Conservation (phyloP, 2,113 vertebrate genomes). For the Alces alces region DNA sequence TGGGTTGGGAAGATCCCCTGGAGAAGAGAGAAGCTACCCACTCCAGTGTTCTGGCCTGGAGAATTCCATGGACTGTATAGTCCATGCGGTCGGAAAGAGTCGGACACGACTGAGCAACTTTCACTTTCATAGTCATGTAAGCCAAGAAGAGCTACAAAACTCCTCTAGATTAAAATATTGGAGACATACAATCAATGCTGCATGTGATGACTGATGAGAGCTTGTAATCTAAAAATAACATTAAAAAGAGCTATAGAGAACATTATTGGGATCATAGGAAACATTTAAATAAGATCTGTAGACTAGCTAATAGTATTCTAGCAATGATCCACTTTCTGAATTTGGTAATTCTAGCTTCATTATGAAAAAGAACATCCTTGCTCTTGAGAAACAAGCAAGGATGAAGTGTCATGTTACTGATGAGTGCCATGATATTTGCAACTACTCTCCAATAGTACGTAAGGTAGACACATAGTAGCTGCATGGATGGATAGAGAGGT, state of each 20-base stretch:
- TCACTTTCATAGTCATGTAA: background rate
- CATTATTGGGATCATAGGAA: background rate
- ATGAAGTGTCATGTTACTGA: background rate
- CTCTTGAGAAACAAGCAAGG: background rate
- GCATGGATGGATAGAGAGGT: background rate
- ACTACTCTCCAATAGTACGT: background rate
- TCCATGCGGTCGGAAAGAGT: background rate
- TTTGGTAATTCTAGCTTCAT: background rate
- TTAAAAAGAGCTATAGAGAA: background rate
- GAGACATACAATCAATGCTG: background rate
- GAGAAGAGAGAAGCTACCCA: background rate
- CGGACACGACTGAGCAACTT: fast-evolving
- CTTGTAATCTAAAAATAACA: background rate
- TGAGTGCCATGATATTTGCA: background rate
- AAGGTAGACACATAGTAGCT: background rate
- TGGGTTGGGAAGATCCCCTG: background rate
- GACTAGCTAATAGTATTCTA: background rate
- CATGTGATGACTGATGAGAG: background rate
- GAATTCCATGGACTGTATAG: background rate
- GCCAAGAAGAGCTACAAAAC: background rate
- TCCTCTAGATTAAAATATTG: background rate
- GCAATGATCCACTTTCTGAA: background rate
- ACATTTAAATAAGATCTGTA: background rate
- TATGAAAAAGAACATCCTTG: background rate
- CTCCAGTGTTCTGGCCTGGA: background rate